Evolutionary conservation across 35 echinoderm and acorn worm species (phyloP), one percentile per base, ranked within the genome.

Genomic region (Lytechinus pictus): DNA sequence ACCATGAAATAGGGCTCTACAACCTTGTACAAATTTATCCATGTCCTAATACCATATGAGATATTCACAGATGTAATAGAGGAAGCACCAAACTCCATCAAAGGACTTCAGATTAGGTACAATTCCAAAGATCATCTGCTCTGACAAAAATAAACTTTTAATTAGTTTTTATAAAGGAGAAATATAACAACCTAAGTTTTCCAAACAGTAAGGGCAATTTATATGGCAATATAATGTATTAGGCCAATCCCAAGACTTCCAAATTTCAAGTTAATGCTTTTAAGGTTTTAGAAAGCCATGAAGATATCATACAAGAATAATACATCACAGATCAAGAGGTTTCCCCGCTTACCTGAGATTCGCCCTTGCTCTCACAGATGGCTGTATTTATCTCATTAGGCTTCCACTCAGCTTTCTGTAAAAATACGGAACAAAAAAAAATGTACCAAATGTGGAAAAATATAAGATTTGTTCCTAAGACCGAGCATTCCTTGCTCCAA

Each of bases 371-470:
- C 21, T 93, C 92, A 27, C 92, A 93, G 19, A 57, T 54, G 53
- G 52, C 92, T 24, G 21, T n/a, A 27, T 27, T 93, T 28, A 93
- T 55, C 53, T 93, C 55, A 57, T 93, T 93, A 28, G 92, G 92
- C 55, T 57, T 93, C 92, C 92, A 93, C 53, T 93, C 92, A 14
- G 92, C 55, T 27, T 53, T 54, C 92, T 93, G 92, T 28, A 93
- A 54, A 28, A n/a, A 93, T 24, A 93, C 3, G 52, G 57, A 55
- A 92, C 16, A 92, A 54, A 57, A 24, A 57, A 24, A 93, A 55
- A 55, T 28, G 19, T 57, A 55, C 16, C 9, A 79, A 79, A n/a
- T 24, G 66, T 24, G 19, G 66, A 79, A 79, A 79, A 79, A 79
- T 79, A 79, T 24, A n/a, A 24, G 66, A 79, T 79, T 79, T 79